Evolutionary conservation across 1,140 invertebrate species (phyloP).

Genomic region (Papilio xuthus): DNA sequence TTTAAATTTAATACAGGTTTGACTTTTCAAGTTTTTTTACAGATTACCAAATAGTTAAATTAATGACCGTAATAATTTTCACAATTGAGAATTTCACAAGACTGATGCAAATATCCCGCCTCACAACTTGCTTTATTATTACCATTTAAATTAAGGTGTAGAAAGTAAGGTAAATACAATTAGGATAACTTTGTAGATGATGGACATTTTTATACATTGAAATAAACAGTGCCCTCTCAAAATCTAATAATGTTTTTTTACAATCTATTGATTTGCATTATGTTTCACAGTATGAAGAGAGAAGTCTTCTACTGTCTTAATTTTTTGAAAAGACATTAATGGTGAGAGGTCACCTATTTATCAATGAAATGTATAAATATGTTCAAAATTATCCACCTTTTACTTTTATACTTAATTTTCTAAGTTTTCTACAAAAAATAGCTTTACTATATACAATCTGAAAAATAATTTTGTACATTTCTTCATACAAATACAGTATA

Average conservation of each 20-base stretch:
- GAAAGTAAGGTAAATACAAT: slow-evolving; percentile 64
- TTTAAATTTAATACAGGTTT: slow-evolving; percentile 53
- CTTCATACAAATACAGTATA: slow-evolving; percentile 53
- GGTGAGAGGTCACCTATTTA: slow-evolving; percentile 41
- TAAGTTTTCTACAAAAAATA: slow-evolving; percentile 59
- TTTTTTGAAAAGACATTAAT: slow-evolving; percentile 32
- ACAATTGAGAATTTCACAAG: slow-evolving; percentile 80
- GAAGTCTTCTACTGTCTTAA: background rate
- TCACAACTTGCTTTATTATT: slow-evolving; percentile 82
- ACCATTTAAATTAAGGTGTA: slow-evolving; percentile 78
- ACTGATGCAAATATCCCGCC: slow-evolving; percentile 82
- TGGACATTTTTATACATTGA: slow-evolving; percentile 37
- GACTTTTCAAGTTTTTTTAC: slow-evolving; percentile 72
- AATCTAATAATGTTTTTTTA: slow-evolving; percentile 16
- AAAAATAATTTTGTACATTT: slow-evolving; percentile 55
- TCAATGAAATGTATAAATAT: slow-evolving; percentile 50
- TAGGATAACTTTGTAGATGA: slow-evolving; percentile 57
- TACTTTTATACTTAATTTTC: slow-evolving; percentile 61
- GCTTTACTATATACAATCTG: slow-evolving; percentile 63
- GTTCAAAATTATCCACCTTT: slow-evolving; percentile 62
- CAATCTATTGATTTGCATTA: background rate
- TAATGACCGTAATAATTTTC: slow-evolving; percentile 76
- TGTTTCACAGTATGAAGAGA: background rate
- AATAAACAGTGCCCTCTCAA: slow-evolving; percentile 9
- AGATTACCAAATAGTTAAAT: slow-evolving; percentile 77